Conservation (phyloP, 2,113 vertebrate species). For the Cichladusa arquata region DNA sequence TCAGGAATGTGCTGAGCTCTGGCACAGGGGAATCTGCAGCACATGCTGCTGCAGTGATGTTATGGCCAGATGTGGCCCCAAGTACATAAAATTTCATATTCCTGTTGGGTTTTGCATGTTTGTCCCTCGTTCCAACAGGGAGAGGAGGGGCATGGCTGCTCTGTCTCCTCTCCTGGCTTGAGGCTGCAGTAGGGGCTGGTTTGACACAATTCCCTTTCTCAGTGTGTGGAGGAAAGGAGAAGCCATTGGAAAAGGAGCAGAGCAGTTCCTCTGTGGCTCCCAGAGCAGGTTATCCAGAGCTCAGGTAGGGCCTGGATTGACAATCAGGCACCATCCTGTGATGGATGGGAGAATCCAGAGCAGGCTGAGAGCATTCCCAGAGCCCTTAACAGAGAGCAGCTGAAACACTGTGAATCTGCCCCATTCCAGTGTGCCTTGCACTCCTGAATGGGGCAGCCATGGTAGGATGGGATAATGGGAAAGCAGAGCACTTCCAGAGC, state of each 20-base stretch:
- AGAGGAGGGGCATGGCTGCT: fast-evolving
- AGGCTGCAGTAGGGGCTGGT: not conserved
- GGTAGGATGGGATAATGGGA: not conserved
- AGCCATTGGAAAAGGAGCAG: not conserved
- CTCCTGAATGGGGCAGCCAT: not conserved
- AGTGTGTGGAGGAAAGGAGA: not conserved
- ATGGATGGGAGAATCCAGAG: not conserved
- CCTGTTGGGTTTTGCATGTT: not conserved
- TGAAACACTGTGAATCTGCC: not conserved
- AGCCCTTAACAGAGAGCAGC: not conserved
- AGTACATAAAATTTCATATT: not conserved
- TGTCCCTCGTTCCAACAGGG: fast-evolving
- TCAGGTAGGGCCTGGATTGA: not conserved
- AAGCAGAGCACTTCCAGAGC: not conserved
- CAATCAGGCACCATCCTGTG: fast-evolving
- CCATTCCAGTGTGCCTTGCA: fast-evolving
- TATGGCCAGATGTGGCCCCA: constrained; percentile 12
- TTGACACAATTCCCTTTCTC: not conserved
- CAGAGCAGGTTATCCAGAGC: not conserved
- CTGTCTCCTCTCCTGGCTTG: not conserved
- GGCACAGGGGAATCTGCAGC: not conserved
- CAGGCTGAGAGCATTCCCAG: not conserved
- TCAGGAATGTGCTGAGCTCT: not conserved
- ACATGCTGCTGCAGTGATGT: not conserved
- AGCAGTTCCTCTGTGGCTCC: not conserved